Base-by-base conservation (phyloP, 2,888 invertebrate genomes). In the Ariolimax columbianus region DNA sequence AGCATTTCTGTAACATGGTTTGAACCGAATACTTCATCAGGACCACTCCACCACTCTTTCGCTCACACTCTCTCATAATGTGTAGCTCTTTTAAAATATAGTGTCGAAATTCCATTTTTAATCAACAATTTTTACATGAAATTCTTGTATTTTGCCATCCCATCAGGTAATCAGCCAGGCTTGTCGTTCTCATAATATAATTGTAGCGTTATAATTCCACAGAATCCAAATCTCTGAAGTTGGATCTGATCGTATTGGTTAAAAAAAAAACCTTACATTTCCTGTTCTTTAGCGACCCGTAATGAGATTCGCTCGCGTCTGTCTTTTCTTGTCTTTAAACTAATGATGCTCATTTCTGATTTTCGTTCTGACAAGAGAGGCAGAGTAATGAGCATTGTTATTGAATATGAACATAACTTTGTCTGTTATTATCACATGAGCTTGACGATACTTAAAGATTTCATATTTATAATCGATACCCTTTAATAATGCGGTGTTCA, bases 311-410 rank as follows among this genome's bases (percentile, higher is more conserved):
- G 11, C 40, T 70, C 38, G 38, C 38, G 23, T 3, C 23, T 55
- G 26, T n/a, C 47, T 30, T 30, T 73, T n/a, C 43, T n/a, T 43
- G 43, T 47, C 26, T n/a, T 43, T 47, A 14, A 43, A 73, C 73
- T 73, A 73, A 73, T 73, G 73, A 73, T 73, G 73, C 73, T 14
- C 43, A 17, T 73, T 73, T 43, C 43, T n/a, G 43, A 26, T 73
- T 73, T 73, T 73, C 47, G n/a, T 43, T 2, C 47, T 26, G 73
- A 73, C 40, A 43, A 47, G 43, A 40, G 38, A 47, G n/a, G 73
- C 73, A 43, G 9, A 7, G 73, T 73, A 73, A 73, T 73, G 47
- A 73, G 73, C 73, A 73, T 73, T 73, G 73, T 73, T 73, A 73
- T 73, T 47, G 73, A 43, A 30, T 40, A 47, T n/a, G 43, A 73